These are phyloP conservation scores for Paraescarpia echinospica DNA, from an alignment of 1,140 invertebrate genomes.

Conservation along the genomic window DNA sequence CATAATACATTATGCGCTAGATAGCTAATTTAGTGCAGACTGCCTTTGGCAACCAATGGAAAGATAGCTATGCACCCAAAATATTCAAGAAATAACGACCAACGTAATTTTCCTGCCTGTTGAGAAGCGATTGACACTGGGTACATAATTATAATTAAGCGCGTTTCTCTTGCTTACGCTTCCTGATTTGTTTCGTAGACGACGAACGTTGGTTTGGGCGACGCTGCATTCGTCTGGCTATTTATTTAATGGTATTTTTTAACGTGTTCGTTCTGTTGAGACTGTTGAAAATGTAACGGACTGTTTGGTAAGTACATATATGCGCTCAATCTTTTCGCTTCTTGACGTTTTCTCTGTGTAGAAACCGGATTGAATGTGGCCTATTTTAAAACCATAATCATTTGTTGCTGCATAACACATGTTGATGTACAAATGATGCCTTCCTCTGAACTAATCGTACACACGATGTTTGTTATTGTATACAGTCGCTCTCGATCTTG, in stretches of 20 bases:
- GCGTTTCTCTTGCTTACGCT: background rate
- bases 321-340: background rate
- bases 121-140: background rate
- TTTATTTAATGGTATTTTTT: background rate
- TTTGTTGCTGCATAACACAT: no score
- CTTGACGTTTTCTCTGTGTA: background rate
- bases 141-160: background rate
- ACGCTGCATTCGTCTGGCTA: background rate
- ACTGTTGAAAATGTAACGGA: background rate
- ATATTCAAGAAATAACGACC: background rate
- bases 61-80: background rate
- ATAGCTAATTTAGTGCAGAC: background rate
- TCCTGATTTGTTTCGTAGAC: background rate
- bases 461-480: background rate
- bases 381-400: no score
- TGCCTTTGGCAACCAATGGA: background rate
- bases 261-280: background rate
- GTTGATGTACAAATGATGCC: no score
- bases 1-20: background rate
- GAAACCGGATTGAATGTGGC: no score
- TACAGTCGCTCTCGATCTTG: background rate
- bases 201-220: background rate
- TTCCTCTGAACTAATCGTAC: background rate
- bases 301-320: background rate
- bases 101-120: background rate